Evolutionary conservation across 2,113 vertebrate genomes (phyloP), one percentile per base, ranked within the genome.

Genomic region (Chamaea fasciata): DNA sequence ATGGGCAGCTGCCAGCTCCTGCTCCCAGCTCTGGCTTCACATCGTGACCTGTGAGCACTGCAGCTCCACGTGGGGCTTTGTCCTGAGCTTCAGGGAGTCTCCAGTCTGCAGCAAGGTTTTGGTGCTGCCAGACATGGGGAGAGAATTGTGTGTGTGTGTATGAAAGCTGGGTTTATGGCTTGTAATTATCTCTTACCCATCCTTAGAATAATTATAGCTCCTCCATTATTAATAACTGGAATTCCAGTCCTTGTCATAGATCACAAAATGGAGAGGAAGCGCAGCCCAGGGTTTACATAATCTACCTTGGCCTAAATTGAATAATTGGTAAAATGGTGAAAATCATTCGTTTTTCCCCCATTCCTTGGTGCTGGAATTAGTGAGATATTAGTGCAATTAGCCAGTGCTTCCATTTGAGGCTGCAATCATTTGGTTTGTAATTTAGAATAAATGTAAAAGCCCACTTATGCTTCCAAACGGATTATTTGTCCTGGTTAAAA

Each of bases 311-410:
- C 88, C 77, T 96, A 94, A 97, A 94, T 59, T 77, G 84, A 97
- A 68, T 92, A 96, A 97, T 59, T 92, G 95, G 73, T 49, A 94
- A 95, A 97, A 96, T 50, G 81, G 84, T 84, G 84, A 67, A 95
- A 95, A 91, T 80, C 3, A 26, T 95, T 93, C 18, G 0, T 41
- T 97, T 96, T 91, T 9, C 18, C 53, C 89, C 81, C 44, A 49
- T 91, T 97, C 85, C 88, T 92, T 94, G 75, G 92, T 93, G 87
- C 88, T 94, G 83, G 96, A 96, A 97, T 98, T 97, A 96, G 94
- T 97, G 97, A 98, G 95, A 85, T 97, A 97, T 97, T 96, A 95
- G 93, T 90, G 96, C 96, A 97, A 98, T 98, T 98, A 98, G 83
- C 95, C 95, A 92, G 68, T 82, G 85, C 90, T 97, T 96, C 97